phyloP scores from a whole-genome alignment of 2,113 vertebrate genomes.

The Rhinoptilus africanus region DNA sequence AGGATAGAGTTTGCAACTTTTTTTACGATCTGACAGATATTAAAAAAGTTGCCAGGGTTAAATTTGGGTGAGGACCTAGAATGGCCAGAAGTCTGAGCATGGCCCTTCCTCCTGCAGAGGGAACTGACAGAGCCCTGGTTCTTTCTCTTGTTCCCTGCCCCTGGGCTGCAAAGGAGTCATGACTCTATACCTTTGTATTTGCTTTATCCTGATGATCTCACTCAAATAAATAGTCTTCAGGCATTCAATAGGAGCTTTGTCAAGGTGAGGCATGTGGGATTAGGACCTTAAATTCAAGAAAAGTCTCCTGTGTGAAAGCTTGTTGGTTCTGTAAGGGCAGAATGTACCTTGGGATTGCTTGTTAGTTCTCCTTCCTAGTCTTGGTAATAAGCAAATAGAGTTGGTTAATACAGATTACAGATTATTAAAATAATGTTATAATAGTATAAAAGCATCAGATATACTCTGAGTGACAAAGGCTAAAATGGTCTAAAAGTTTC shows the following conservation, averaged over 20 bases:
- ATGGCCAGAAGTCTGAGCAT: neutral
- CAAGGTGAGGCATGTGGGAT: neutral
- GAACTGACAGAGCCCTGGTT: neutral
- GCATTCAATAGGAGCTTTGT: neutral
- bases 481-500: neutral
- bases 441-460: neutral
- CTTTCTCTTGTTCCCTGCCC: neutral
- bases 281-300: neutral
- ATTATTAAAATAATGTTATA: neutral
- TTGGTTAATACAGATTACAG: neutral
- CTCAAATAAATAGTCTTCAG: neutral
- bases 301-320: neutral
- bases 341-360: neutral
- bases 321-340: neutral
- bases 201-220: neutral
- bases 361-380: neutral
- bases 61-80: neutral
- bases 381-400: neutral
- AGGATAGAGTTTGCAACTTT: too few relatives aligned
- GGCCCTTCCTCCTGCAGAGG: neutral
- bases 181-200: neutral
- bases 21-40: neutral
- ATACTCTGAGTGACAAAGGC: neutral
- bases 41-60: neutral
- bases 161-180: accelerated